A percentile compares a stretch with the other conserved stretches of the same genome.
phyloP scores from a whole-genome alignment of 2,797 vertebrate species.

The Tokudaia tokunoshimensis region DNA sequence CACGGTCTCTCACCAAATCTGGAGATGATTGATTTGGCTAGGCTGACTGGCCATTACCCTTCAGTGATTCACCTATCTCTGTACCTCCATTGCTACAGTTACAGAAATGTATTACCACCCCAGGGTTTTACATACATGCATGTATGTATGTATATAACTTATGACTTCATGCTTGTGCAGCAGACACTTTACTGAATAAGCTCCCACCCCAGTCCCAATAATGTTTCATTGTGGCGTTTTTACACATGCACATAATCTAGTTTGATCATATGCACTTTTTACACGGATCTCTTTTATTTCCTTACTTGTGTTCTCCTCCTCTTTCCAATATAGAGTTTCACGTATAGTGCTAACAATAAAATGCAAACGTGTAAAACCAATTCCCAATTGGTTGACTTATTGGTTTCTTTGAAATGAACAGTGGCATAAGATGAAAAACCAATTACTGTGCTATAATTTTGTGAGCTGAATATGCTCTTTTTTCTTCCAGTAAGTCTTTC shows the following conservation, averaged over 20 bases:
- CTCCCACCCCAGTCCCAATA: neutral
- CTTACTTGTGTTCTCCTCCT: neutral
- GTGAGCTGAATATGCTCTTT: neutral
- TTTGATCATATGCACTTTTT: neutral
- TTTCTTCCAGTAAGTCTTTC: neutral
- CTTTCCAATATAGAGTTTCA: neutral
- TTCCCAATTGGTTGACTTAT: neutral
- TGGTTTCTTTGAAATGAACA: constrained; percentile 4
- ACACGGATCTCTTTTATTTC: neutral
- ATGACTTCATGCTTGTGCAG: neutral
- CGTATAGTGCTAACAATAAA: constrained; percentile 21
- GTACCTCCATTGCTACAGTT: neutral
- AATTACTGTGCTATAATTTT: neutral
- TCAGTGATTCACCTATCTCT: neutral
- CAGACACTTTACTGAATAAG: neutral
- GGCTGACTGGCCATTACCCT: neutral
- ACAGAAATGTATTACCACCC: neutral
- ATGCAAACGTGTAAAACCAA: neutral
- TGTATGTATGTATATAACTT: neutral
- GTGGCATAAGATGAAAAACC: neutral
- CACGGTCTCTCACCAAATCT: neutral
- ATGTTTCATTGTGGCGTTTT: neutral
- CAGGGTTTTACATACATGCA: neutral
- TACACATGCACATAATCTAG: neutral
- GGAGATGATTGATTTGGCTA: neutral